A percentile compares a stretch with the other conserved stretches of the same genome.
Conservation (phyloP, 2,888 invertebrate genomes). For the Gari tellinella region DNA sequence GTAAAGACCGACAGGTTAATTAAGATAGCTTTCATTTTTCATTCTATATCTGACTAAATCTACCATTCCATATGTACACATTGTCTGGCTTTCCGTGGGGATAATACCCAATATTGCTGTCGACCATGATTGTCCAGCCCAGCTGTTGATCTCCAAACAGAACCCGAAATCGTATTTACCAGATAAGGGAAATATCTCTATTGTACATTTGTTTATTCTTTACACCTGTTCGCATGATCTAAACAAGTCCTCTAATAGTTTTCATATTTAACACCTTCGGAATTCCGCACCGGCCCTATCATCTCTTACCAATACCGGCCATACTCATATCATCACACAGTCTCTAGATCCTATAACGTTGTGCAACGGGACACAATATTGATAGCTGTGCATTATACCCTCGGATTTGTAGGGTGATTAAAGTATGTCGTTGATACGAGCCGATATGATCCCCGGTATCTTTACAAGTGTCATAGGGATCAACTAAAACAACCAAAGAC, state of each 20-base stretch:
- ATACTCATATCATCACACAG: too few species aligned
- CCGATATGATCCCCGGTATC: conserved; percentile 46
- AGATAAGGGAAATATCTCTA: conserved; percentile 63
- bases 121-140: too few species aligned
- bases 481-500: conserved; percentile 41
- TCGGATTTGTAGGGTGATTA: conserved; percentile 53
- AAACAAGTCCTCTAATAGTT: conserved; percentile 26
- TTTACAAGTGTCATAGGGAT: conserved; percentile 47
- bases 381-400: conserved; percentile 45
- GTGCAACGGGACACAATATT: conserved; percentile 32
- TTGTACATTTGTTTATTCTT: conserved; percentile 64
- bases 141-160: too few species aligned
- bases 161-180: conserved; percentile 52
- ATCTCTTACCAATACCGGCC: conserved; percentile 3
- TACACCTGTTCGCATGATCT: conserved; percentile 58
- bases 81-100: too few species aligned
- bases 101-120: too few species aligned
- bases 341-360: conserved; percentile 30
- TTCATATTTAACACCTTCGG: conserved; percentile 44
- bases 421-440: conserved; percentile 52
- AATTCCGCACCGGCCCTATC: conserved; percentile 14
- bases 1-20: too few species aligned
- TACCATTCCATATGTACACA: too few species aligned
- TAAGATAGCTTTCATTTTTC: too few species aligned
- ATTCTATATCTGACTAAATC: too few species aligned